Evolutionary conservation across 2,888 invertebrate genomes (phyloP), one percentile per base, ranked within the genome.

Genomic region (Marronus borbonicus): DNA sequence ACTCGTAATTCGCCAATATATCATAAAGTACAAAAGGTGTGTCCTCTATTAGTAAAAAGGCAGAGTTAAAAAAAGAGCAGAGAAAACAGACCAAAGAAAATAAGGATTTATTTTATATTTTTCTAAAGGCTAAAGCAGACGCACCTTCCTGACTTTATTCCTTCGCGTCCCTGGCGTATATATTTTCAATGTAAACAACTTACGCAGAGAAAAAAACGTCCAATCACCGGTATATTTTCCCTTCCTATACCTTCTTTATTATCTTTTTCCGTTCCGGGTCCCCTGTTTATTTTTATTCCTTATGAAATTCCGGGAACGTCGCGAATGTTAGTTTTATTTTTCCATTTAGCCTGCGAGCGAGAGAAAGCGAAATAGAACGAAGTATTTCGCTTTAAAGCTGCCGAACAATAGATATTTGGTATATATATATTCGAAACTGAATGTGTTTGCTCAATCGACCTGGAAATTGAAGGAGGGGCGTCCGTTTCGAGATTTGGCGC

Each of bases 381-480:
- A 69, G 52, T 69, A 69, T 52, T 52, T 69, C 44, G 69, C 50
- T 24, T 24, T 50, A 69, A 69, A 69, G 52, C 69, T 69, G 69
- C 24, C 69, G 50, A 69, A 69, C 69, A 69, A 69, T 69, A 69
- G 69, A 69, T 69, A 69, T 69, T 69, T 69, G 52, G 55, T 49
- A 69, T 69, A 69, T 69, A 31, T 31, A 31, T 31, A 31, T 31
- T 52, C 31, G 52, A 20, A 69, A 69, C 69, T 69, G 69, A 69
- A 69, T 69, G 50, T 69, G 44, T 44, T 69, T 69, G 69, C 69
- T 69, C 69, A 69, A 69, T 69, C 69, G 69, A 69, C 69, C 69
- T 69, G 69, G 69, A 69, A 69, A 69, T 69, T 69, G 69, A 69
- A 69, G 52, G 20, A 28, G 69, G 50, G 52, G 50, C 12, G 39